phyloP scores from a whole-genome alignment of 2,888 invertebrate species.

The Drosophila birchii region DNA sequence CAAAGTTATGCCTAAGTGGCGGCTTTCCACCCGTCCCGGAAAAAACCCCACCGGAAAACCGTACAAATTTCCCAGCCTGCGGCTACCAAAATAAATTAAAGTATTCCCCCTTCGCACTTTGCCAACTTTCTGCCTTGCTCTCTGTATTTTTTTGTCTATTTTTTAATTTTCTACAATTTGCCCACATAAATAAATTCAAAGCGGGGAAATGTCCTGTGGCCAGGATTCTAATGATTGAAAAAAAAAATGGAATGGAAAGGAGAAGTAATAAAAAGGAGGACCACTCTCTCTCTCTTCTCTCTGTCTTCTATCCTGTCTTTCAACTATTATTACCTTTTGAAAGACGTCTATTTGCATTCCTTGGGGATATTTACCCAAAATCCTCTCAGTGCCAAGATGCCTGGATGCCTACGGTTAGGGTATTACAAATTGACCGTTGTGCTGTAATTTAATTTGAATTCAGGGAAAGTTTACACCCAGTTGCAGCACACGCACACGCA shows the following conservation, averaged over 20 bases:
- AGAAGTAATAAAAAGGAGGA: conserved; percentile 33
- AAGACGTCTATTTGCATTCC: conserved; percentile 14
- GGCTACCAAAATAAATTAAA: conserved; percentile 69
- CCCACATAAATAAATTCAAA: conserved; percentile 46
- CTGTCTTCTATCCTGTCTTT: conserved; percentile 2
- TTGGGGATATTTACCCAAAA: conserved; percentile 26
- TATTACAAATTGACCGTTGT: conserved; percentile 29
- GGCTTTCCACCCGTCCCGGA: conserved; percentile 8
- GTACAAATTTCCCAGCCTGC: conserved; percentile 45
- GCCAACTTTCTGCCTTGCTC: conserved; percentile 30
- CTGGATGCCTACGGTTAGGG: conserved; percentile 13
- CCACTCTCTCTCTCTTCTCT: neutral
- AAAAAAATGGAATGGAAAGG: conserved; percentile 18
- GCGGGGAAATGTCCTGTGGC: conserved; percentile 31
- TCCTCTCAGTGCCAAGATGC: conserved; percentile 10
- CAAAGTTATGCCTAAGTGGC: conserved; percentile 61
- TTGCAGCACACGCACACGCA: conserved; percentile 16
- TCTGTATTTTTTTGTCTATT: conserved; percentile 37
- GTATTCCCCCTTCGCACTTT: conserved; percentile 56
- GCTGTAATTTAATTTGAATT: conserved; percentile 50
- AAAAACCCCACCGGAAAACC: conserved; percentile 9
- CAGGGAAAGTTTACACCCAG: conserved; percentile 40
- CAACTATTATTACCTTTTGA: conserved; percentile 31
- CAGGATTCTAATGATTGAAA: conserved; percentile 38
- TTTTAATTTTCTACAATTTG: conserved; percentile 55